Conservation (phyloP, 92 coral and sea anemone species). For the Bergia puertoricense region DNA sequence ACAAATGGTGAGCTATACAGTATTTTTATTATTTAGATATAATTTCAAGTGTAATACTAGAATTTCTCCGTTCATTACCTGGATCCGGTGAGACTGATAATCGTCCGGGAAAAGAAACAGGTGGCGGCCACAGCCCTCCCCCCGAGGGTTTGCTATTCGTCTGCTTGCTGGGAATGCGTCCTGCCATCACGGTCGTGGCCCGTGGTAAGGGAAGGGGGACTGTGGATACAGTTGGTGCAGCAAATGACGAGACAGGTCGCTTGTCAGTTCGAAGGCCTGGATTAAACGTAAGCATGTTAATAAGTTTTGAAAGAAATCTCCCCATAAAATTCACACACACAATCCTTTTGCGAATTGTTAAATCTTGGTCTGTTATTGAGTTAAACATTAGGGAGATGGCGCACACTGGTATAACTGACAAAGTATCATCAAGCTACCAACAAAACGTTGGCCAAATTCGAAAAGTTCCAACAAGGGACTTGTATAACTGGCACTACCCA, state of each 20-base stretch:
- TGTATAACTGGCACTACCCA: no score
- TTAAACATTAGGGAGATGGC: no score
- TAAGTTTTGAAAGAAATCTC: no score
- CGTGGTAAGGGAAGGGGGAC: conserved; percentile 25
- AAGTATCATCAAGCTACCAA: no score
- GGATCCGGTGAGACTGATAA: conserved; percentile 22
- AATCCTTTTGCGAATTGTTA: no score
- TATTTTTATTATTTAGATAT: background rate
- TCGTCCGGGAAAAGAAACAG: conserved; percentile 29
- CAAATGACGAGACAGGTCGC: conserved; percentile 34
- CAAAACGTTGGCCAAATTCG: no score
- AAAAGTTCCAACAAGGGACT: no score
- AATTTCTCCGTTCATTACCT: conserved; percentile 6
- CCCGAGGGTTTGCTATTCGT: conserved; percentile 29
- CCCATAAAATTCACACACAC: no score
- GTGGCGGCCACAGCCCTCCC: conserved; percentile 47
- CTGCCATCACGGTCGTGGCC: conserved; percentile 30
- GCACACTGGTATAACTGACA: no score
- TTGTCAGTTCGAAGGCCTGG: conserved; percentile 14
- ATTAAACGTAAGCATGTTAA: background rate
- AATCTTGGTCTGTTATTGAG: no score
- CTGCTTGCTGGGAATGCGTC: conserved; percentile 7
- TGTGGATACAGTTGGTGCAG: conserved; percentile 4
- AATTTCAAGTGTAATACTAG: no score
- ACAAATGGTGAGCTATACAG: background rate